Percentiles rank a stretch among this genome's conserved stretches.
Conservation (phyloP, 2,888 invertebrate species). For the Thymelicus sylvestris region DNA sequence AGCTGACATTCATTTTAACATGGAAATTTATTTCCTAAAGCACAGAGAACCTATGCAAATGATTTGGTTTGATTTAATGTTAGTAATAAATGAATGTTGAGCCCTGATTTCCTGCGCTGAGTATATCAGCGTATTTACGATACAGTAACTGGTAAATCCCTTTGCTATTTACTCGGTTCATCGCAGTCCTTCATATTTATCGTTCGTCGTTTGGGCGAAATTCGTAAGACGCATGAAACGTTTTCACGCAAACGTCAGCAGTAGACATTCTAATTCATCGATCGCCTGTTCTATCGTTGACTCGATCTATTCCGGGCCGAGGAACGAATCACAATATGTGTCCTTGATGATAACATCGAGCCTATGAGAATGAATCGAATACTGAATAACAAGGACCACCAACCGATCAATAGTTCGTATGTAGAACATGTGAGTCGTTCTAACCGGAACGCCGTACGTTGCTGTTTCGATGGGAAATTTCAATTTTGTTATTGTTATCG, state of each 20-base stretch:
- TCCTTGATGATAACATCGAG: conserved; percentile 75
- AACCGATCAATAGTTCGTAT: conserved; percentile 56
- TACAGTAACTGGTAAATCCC: conserved; percentile 5
- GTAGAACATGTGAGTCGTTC: conserved; percentile 43
- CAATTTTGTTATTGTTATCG: conserved; percentile 31
- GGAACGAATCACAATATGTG: conserved; percentile 75
- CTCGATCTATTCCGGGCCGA: conserved; percentile 75
- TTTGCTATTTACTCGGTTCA: conserved; percentile 25
- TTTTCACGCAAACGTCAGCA: conserved; percentile 56
- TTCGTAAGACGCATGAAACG: conserved; percentile 59
- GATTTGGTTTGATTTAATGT: not conserved
- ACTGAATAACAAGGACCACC: conserved; percentile 75
- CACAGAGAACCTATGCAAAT: conserved; percentile 5
- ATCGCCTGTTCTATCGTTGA: conserved; percentile 63
- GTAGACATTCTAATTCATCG: conserved; percentile 66
- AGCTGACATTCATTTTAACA: not conserved
- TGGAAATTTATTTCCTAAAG: not conserved
- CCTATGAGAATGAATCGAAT: conserved; percentile 66
- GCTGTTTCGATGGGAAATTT: conserved; percentile 43
- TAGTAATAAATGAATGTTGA: conserved; percentile 5
- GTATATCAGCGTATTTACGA: not conserved
- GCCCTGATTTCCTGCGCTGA: conserved; percentile 2
- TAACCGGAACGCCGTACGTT: conserved; percentile 34
- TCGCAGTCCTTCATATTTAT: conserved; percentile 33
- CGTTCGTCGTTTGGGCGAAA: conserved; percentile 47